Conservation (phyloP, 1,140 invertebrate species). For the Drosophila subobscura region DNA sequence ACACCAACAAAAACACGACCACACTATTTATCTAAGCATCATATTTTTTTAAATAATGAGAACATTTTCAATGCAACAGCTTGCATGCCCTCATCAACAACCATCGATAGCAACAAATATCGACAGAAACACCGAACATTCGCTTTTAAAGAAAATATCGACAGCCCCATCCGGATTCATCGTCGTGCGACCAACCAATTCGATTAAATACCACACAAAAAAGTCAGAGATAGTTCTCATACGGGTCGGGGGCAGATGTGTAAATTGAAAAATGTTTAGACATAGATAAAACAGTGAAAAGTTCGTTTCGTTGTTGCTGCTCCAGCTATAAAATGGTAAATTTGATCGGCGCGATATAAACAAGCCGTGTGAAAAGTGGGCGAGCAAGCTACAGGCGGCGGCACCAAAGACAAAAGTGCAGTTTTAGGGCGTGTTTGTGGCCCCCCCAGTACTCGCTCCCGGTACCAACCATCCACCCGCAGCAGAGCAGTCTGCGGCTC, state of each 20-base stretch:
- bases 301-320: conserved; percentile 22
- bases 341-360: background rate
- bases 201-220: no score
- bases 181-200: no score
- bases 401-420: conserved; percentile 48
- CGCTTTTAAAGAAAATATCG: no score
- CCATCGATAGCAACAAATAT: no score
- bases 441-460: conserved; percentile 23
- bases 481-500: conserved; percentile 14
- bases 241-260: conserved; percentile 30
- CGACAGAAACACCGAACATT: no score
- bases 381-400: conserved; percentile 43
- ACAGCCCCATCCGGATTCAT: no score
- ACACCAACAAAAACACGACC: no score
- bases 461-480: conserved; percentile 4
- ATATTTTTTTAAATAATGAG: no score
- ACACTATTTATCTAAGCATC: no score
- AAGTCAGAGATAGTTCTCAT: no score
- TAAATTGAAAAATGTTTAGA: conserved; percentile 72
- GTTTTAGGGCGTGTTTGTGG: conserved; percentile 53
- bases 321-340: conserved; percentile 13
- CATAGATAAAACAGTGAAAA: conserved; percentile 55
- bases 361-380: conserved; percentile 24
- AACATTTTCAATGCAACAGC: no score
- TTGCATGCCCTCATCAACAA: no score